A percentile compares a stretch with the other conserved stretches of the same genome.
Evolutionary conservation across 2,797 vertebrate genomes (phyloP).

Genomic region (Microcaecilia unicolor): DNA sequence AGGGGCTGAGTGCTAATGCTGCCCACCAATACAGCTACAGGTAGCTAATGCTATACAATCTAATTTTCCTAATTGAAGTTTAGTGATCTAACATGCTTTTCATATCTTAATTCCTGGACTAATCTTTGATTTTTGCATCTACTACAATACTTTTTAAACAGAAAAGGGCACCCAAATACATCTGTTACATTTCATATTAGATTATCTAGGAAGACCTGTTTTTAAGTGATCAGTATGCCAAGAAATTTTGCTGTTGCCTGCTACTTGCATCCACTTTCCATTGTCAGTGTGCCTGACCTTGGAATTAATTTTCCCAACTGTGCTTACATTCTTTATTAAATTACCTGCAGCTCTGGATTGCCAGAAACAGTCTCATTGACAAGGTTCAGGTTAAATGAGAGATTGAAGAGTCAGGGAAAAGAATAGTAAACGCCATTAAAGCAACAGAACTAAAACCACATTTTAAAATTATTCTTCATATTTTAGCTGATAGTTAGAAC

Average conservation of each 20-base stretch:
- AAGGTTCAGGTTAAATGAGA: constrained; percentile 12
- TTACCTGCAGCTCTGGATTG: constrained; percentile 27
- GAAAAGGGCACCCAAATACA: constrained; percentile 72
- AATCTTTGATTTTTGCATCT: constrained; percentile 77
- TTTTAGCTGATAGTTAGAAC: no score
- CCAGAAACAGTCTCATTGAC: constrained; percentile 28
- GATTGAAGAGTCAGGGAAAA: constrained; percentile 15
- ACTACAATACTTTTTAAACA: constrained; percentile 76
- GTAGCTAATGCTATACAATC: constrained; percentile 86
- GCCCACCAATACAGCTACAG: constrained; percentile 67
- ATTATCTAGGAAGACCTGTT: constrained; percentile 75
- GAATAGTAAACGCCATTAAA: no score
- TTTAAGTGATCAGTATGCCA: constrained; percentile 60
- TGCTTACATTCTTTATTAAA: constrained; percentile 46
- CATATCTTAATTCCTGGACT: constrained; percentile 88
- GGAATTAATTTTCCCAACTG: constrained; percentile 48
- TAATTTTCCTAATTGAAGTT: constrained; percentile 95
- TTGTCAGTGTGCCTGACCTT: constrained; percentile 44
- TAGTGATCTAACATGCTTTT: constrained; percentile 84
- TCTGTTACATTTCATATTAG: constrained; percentile 61
- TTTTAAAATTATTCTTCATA: no score
- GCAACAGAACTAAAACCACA: no score
- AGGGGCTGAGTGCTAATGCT: constrained; percentile 67
- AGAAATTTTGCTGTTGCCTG: constrained; percentile 18
- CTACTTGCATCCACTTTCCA: constrained; percentile 24